These are phyloP conservation scores for Hyposoter dolosus DNA, from an alignment of 2,888 invertebrate genomes.

Conservation along the genomic window DNA sequence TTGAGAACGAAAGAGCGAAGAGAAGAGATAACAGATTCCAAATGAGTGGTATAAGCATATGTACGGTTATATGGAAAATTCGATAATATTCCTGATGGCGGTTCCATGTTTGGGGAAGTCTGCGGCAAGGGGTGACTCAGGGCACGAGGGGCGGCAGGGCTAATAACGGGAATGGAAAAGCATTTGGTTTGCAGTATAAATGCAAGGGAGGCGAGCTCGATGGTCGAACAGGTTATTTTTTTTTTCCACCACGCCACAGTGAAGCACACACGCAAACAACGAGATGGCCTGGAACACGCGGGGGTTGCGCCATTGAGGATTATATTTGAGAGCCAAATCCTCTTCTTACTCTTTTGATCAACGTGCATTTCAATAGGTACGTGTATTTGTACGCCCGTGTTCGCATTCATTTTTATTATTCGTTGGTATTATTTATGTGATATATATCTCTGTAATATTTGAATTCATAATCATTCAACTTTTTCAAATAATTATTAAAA, in stretches of 20 bases:
- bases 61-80: constrained; percentile 34
- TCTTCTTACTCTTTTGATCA: constrained; percentile 48
- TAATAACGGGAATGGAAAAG: constrained; percentile 66
- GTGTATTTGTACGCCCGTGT: constrained; percentile 30
- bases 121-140: neutral
- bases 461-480: neutral
- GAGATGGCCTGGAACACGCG: constrained; percentile 51
- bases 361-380: constrained; percentile 60
- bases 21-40: neutral
- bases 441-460: neutral
- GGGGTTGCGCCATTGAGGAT: constrained; percentile 29
- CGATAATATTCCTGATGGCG: constrained; percentile 60
- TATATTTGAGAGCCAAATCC: constrained; percentile 50
- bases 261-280: constrained; percentile 54
- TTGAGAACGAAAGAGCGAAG: neutral
- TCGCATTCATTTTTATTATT: constrained; percentile 22
- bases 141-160: constrained; percentile 47
- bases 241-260: constrained; percentile 49
- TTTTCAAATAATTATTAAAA: neutral
- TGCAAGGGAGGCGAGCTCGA: neutral
- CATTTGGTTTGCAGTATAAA: constrained; percentile 38
- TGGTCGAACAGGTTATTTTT: constrained; percentile 32
- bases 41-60: neutral
- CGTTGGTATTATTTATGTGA: neutral
- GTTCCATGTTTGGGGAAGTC: constrained; percentile 50